Percentiles rank a stretch among this genome's conserved stretches.
phyloP scores from a whole-genome alignment of 2,113 vertebrate species.

The Vulpes vulpes region DNA sequence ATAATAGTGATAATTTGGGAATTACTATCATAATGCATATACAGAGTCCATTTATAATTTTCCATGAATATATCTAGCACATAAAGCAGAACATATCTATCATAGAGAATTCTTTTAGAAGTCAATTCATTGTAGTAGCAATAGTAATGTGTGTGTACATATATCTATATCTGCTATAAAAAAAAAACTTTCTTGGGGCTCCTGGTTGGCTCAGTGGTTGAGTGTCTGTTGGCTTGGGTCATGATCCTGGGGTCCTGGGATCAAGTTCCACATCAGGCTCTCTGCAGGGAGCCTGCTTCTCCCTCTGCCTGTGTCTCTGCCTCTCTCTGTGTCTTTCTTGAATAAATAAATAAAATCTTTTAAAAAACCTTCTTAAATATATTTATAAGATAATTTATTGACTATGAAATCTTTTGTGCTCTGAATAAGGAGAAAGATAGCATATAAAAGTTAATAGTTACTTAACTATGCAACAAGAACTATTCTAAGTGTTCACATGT shows the following conservation, averaged over 20 bases:
- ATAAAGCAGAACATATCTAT: not conserved
- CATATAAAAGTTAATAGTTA: not conserved
- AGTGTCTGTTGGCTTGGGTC: no score
- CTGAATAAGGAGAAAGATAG: constrained; percentile 11
- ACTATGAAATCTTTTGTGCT: not conserved
- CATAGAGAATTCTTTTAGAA: not conserved
- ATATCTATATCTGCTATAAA: not conserved
- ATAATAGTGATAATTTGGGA: not conserved
- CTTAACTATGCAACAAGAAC: not conserved
- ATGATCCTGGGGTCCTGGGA: no score
- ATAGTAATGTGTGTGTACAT: not conserved
- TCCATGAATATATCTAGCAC: not conserved
- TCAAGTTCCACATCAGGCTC: no score
- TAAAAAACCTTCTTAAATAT: not conserved
- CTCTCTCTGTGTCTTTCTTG: no score
- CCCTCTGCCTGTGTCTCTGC: no score
- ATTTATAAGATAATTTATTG: not conserved
- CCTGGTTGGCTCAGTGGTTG: no score
- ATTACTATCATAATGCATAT: not conserved
- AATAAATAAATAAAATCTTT: no score
- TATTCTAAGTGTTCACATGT: not conserved
- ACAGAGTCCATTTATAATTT: not conserved
- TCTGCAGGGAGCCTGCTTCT: no score
- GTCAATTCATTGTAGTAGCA: not conserved
- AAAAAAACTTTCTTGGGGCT: not conserved